A percentile compares a stretch with the other conserved stretches of the same genome.
phyloP scores from a whole-genome alignment of 2,113 vertebrate genomes.

The Sceloporus undulatus region DNA sequence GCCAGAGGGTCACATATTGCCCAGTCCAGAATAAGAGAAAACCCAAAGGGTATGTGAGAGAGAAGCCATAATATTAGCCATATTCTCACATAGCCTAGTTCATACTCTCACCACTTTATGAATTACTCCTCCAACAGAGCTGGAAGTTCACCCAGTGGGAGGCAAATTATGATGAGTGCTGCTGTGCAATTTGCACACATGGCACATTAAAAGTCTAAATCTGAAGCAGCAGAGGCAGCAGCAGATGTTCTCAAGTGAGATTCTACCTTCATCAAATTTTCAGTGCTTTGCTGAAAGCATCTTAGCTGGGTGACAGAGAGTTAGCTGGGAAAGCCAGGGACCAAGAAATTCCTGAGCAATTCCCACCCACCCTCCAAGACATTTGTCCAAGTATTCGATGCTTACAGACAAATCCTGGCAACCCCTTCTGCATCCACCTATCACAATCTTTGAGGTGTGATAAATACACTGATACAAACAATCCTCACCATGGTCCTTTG shows the following conservation, averaged over 20 bases:
- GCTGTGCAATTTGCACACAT: constrained; percentile 52
- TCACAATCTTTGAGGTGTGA: not conserved
- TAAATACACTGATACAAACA: accelerated
- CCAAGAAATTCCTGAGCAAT: accelerated
- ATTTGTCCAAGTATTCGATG: not conserved
- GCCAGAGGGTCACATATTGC: not conserved
- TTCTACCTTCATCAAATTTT: constrained; percentile 19
- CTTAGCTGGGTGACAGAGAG: constrained; percentile 12
- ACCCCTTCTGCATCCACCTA: constrained; percentile 1
- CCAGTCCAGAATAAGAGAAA: not conserved
- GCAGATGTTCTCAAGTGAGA: constrained; percentile 41
- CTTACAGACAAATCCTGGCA: not conserved
- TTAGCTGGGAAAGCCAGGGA: constrained; percentile 7
- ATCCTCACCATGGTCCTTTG: not conserved
- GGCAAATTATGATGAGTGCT: constrained; percentile 61
- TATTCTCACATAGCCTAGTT: constrained; percentile 7
- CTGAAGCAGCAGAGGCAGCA: constrained; percentile 54
- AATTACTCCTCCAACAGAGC: constrained; percentile 43
- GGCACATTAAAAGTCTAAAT: constrained; percentile 52
- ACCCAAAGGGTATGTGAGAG: not conserved
- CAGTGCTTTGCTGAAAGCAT: not conserved
- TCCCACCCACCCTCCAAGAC: not conserved
- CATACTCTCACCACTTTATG: constrained; percentile 36
- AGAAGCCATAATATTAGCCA: constrained; percentile 31
- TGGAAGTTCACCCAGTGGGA: constrained; percentile 50